phyloP scores from a whole-genome alignment of 1,140 invertebrate genomes.

The Phenacoccus solenopsis region DNA sequence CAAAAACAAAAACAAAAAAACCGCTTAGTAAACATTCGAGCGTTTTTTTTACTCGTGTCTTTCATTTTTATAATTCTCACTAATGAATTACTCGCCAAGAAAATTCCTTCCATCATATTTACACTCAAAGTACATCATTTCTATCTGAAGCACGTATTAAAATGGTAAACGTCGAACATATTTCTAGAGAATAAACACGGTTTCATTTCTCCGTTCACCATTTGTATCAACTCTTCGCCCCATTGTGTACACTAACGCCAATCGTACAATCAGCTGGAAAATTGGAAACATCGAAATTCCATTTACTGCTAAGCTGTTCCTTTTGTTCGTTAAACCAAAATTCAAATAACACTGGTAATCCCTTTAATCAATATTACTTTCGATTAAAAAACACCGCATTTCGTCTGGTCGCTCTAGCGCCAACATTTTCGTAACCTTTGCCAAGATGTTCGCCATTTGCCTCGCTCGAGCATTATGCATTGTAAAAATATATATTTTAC shows the following conservation, averaged over 20 bases:
- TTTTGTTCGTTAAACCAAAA: neutral
- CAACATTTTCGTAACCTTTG: no score
- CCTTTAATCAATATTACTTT: neutral
- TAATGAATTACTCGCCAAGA: no score
- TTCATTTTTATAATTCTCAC: no score
- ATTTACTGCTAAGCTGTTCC: neutral
- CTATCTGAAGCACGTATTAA: neutral
- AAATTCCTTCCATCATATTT: neutral
- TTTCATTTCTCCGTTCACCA: neutral
- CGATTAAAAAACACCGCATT: neutral
- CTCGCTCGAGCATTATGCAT: no score
- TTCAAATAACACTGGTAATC: constrained; percentile 2
- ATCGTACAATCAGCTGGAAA: neutral
- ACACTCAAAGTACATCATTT: neutral
- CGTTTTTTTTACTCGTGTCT: no score
- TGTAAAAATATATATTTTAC: no score
- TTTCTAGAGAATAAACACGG: neutral
- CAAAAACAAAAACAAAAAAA: no score
- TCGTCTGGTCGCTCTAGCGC: no score
- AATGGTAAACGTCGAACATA: neutral
- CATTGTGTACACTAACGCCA: neutral
- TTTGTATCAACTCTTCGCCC: neutral
- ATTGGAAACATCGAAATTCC: neutral
- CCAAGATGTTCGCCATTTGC: no score
- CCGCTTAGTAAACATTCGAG: no score